Conservation (phyloP, 1,140 invertebrate genomes). For the Drosophila asahinai region DNA sequence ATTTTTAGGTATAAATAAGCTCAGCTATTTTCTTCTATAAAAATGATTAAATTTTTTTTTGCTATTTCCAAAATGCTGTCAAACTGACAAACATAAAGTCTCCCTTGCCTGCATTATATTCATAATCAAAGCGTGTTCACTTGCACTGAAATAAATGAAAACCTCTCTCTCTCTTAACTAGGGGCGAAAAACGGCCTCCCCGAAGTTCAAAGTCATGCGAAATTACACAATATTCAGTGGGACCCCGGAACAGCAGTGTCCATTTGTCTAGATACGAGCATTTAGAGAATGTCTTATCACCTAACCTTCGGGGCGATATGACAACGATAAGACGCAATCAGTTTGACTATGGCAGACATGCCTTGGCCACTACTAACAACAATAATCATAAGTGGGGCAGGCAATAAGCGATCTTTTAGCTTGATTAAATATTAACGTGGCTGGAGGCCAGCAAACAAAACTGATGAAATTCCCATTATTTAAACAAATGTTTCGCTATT, state of each 20-base stretch:
- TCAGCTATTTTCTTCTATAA: too few species aligned
- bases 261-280: conserved; percentile 20
- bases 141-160: not conserved
- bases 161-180: not conserved
- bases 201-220: conserved; percentile 41
- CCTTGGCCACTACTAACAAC: conserved; percentile 6
- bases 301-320: conserved; percentile 34
- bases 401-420: conserved; percentile 52
- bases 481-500: conserved; percentile 66
- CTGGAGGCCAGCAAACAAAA: conserved; percentile 38
- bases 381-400: conserved; percentile 25
- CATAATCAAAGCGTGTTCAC: not conserved
- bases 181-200: not conserved
- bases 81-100: too few species aligned
- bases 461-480: conserved; percentile 68
- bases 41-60: not conserved
- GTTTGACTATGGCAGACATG: conserved; percentile 7
- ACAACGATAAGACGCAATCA: conserved; percentile 61
- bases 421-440: conserved; percentile 69
- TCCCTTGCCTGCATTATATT: not conserved
- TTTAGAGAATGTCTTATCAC: conserved; percentile 16
- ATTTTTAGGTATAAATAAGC: not conserved
- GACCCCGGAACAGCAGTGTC: conserved; percentile 9
- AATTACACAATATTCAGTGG: conserved; percentile 35
- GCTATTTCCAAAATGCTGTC: not conserved